Percentiles rank a stretch among this genome's conserved stretches.
Evolutionary conservation across 2,113 vertebrate genomes (phyloP).

Genomic region (Alectura lathami): DNA sequence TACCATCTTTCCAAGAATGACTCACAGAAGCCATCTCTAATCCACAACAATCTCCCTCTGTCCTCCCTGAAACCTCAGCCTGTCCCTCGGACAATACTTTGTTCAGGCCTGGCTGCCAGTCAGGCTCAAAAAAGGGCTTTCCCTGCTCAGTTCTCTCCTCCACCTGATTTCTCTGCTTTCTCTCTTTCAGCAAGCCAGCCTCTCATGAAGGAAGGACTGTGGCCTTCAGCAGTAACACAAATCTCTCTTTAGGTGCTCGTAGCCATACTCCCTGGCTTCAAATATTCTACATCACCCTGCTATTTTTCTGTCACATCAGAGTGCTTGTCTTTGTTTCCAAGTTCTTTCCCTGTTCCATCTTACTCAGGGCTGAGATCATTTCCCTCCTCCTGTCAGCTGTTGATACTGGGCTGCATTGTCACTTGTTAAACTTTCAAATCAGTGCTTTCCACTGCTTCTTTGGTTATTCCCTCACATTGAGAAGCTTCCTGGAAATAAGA

Average conservation of each 20-base stretch:
- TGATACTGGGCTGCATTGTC: not conserved
- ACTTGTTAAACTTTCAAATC: not conserved
- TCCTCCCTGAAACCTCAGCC: slow-evolving; percentile 54
- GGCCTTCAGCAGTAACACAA: not conserved
- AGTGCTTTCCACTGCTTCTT: not conserved
- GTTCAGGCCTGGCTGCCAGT: slow-evolving; percentile 43
- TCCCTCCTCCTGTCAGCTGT: not conserved
- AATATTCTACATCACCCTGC: not conserved
- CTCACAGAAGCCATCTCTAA: slow-evolving; percentile 55
- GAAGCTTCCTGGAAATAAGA: not conserved
- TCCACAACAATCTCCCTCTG: slow-evolving; percentile 67
- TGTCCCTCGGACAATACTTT: slow-evolving; percentile 57
- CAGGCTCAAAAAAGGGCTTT: slow-evolving; percentile 36
- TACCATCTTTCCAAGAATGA: slow-evolving; percentile 22
- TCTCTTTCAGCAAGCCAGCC: not conserved
- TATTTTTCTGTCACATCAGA: not conserved
- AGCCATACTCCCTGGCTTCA: not conserved
- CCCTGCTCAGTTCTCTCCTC: not conserved
- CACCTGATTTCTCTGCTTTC: slow-evolving; percentile 6
- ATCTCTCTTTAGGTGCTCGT: not conserved
- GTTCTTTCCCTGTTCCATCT: not conserved
- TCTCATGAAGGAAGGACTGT: not conserved
- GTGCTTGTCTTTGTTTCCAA: not conserved
- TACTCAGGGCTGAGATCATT: not conserved
- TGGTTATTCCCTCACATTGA: not conserved